Evolutionary conservation across 2,888 invertebrate species (phyloP).

Genomic region (Pseudococcus viburni): DNA sequence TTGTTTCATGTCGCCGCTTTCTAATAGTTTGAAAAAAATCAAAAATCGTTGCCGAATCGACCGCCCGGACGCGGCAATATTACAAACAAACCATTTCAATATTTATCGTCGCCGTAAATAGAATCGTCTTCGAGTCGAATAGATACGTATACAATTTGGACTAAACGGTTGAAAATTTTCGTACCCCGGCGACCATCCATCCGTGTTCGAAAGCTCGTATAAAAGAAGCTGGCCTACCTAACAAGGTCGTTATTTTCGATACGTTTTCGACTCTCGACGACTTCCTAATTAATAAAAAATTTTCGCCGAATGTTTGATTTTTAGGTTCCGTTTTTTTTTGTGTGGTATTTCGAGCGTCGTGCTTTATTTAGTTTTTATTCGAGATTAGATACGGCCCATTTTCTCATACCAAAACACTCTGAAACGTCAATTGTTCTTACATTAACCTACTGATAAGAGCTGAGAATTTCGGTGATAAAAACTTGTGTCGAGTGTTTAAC

Average conservation of each 20-base stretch:
- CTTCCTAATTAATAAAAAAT: neutral
- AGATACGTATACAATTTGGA: neutral
- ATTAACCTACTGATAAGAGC: constrained; percentile 46
- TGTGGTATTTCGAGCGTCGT: neutral
- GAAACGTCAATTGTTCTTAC: constrained; percentile 36
- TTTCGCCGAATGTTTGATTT: neutral
- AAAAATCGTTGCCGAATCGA: neutral
- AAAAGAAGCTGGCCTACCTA: too few species aligned
- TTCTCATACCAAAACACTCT: neutral
- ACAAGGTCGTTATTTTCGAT: too few species aligned
- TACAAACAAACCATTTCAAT: neutral
- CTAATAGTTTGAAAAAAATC: neutral
- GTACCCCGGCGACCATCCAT: neutral
- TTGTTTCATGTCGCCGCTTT: neutral
- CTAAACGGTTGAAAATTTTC: neutral
- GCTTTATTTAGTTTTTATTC: neutral
- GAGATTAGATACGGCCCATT: constrained; percentile 53
- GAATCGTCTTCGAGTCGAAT: neutral
- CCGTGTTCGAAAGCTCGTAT: neutral
- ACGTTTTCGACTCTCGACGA: too few species aligned
- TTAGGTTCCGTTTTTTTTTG: neutral
- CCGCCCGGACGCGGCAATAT: neutral
- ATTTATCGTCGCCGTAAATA: neutral
- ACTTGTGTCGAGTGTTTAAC: constrained; percentile 23
- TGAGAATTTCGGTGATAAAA: constrained; percentile 40